A percentile compares a stretch with the other conserved stretches of the same genome.
These are phyloP conservation scores for Polypterus senegalus DNA, from an alignment of 2,113 vertebrate species.

Conservation along the genomic window DNA sequence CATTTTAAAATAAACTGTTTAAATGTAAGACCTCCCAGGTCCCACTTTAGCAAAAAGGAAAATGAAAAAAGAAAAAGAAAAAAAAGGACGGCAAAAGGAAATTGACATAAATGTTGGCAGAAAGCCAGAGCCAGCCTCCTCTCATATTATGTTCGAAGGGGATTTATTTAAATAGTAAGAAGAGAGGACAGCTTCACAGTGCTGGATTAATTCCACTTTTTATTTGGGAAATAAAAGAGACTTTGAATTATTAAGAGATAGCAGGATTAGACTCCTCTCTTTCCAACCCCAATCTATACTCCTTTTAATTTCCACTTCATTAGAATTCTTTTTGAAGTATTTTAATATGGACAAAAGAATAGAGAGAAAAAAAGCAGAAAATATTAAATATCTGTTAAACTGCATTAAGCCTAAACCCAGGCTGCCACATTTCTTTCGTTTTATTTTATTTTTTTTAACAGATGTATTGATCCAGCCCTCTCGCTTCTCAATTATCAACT, in stretches of 20 bases:
- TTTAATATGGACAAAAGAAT: slow-evolving; percentile 94
- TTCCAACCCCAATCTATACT: slow-evolving; percentile 83
- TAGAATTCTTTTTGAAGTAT: slow-evolving; percentile 99
- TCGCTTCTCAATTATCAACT: slow-evolving; percentile 60
- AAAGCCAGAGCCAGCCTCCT: slow-evolving; percentile 63
- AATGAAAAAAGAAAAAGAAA: slow-evolving; percentile 48
- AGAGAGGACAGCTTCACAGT: slow-evolving; percentile 92
- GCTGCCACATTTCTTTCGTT: slow-evolving; percentile 29
- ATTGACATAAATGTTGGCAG: slow-evolving; percentile 59
- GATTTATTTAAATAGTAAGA: slow-evolving; percentile 91
- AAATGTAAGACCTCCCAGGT: slow-evolving; percentile 35
- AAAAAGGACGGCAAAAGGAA: slow-evolving; percentile 47
- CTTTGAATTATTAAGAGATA: slow-evolving; percentile 99
- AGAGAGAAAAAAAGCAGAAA: slow-evolving; percentile 90
- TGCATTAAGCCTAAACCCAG: slow-evolving; percentile 87
- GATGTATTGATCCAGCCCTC: slow-evolving; percentile 51
- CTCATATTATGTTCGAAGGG: slow-evolving; percentile 66
- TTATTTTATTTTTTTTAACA: slow-evolving; percentile 20
- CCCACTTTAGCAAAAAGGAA: slow-evolving; percentile 51
- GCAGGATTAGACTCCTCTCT: slow-evolving; percentile 96
- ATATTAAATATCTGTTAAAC: slow-evolving; percentile 99
- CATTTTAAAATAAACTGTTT: no score
- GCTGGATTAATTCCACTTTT: slow-evolving; percentile 96
- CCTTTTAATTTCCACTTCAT: slow-evolving; percentile 99
- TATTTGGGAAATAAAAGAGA: slow-evolving; percentile 98